Percentiles rank a stretch among this genome's conserved stretches.
Evolutionary conservation across 2,113 vertebrate genomes (phyloP).

Genomic region (Nymphicus hollandicus): DNA sequence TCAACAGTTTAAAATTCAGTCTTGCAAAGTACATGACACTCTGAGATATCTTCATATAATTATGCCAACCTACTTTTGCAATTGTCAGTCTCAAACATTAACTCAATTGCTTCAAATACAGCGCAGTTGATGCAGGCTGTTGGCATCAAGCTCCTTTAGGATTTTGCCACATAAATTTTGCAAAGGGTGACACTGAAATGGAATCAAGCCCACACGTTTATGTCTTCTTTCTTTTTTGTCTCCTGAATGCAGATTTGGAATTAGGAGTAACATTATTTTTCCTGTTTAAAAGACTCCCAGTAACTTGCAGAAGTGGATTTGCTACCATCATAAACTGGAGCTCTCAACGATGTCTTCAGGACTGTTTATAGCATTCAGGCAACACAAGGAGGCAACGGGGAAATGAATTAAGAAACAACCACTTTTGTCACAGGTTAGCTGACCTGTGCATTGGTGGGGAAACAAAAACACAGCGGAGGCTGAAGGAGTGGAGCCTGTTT

Average conservation of each 20-base stretch:
- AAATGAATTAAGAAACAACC: not conserved
- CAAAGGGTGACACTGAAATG: not conserved
- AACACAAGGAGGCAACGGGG: not conserved
- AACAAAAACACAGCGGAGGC: not conserved
- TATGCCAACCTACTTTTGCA: conserved; percentile 23
- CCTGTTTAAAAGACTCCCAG: not conserved
- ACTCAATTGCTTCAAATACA: conserved; percentile 10
- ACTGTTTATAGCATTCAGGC: not conserved
- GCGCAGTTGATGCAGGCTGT: not conserved
- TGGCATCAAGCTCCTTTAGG: not conserved
- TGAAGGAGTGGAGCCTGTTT: not conserved
- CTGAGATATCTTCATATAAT: conserved; percentile 64
- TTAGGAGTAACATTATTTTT: not conserved
- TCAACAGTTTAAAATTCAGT: conserved; percentile 63
- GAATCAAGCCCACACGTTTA: not conserved
- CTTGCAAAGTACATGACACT: conserved; percentile 46
- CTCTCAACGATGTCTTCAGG: not conserved
- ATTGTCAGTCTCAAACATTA: conserved; percentile 39
- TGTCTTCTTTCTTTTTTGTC: not conserved
- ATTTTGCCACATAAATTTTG: not conserved
- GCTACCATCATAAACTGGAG: not conserved
- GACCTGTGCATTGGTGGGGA: not conserved
- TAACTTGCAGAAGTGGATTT: not conserved
- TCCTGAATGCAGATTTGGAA: not conserved
- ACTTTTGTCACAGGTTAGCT: not conserved